phyloP scores from a whole-genome alignment of 2,113 vertebrate genomes.

The Dipodomys merriami region DNA sequence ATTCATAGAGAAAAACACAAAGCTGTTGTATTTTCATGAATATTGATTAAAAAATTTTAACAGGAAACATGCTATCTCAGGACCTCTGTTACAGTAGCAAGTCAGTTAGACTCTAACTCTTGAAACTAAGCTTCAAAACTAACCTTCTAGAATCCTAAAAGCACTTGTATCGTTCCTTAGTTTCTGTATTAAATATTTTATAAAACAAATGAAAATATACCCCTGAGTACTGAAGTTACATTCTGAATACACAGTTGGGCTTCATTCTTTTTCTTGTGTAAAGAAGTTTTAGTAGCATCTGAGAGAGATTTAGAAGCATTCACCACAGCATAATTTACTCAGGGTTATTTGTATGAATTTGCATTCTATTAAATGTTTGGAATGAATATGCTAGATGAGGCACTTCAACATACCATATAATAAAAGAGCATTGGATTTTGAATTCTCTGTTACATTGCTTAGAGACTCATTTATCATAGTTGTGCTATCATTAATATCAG shows the following conservation, averaged over 20 bases:
- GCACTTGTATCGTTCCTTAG: slow-evolving; percentile 46
- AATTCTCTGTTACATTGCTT: slow-evolving; percentile 29
- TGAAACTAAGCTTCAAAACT: slow-evolving; percentile 60
- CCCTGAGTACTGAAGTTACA: slow-evolving; percentile 41
- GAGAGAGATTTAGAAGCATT: slow-evolving; percentile 38
- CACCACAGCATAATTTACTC: slow-evolving; percentile 47
- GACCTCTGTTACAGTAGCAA: background rate
- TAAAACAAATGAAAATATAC: slow-evolving; percentile 51
- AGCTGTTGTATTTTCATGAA: background rate
- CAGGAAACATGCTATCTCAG: fast-evolving
- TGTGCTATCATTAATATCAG: slow-evolving; percentile 36
- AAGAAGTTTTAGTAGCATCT: slow-evolving; percentile 12
- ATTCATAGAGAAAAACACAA: slow-evolving; percentile 3
- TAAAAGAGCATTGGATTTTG: slow-evolving; percentile 47
- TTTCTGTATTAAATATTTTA: slow-evolving; percentile 54
- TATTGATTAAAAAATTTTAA: slow-evolving; percentile 7
- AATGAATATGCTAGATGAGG: slow-evolving; percentile 61
- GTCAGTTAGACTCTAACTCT: slow-evolving; percentile 54
- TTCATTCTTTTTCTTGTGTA: slow-evolving; percentile 50
- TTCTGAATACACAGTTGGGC: slow-evolving; percentile 29
- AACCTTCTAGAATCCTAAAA: slow-evolving; percentile 54
- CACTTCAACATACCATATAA: slow-evolving; percentile 46
- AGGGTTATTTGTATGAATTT: slow-evolving; percentile 68
- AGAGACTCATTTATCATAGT: slow-evolving; percentile 26
- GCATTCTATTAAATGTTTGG: slow-evolving; percentile 62